Percentiles rank a stretch among this genome's conserved stretches.
These are phyloP conservation scores for Brachionus angularis DNA, from an alignment of 1,140 invertebrate genomes.

Conservation along the genomic window DNA sequence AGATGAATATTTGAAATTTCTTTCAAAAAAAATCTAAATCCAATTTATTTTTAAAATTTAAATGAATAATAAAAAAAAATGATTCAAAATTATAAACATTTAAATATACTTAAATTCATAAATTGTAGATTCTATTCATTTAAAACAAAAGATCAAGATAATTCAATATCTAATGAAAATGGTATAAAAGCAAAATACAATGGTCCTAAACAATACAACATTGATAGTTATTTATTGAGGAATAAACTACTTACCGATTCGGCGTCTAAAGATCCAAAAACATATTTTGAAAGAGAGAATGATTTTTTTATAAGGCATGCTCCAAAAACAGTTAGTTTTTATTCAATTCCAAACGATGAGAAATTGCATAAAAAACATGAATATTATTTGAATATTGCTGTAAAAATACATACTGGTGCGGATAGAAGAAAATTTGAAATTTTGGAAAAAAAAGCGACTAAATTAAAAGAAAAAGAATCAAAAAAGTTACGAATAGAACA, in stretches of 20 bases:
- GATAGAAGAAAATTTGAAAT: not conserved
- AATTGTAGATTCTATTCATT: too few relatives aligned
- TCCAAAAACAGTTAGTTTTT: not conserved
- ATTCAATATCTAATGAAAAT: too few relatives aligned
- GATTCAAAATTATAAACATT: too few relatives aligned
- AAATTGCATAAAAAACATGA: constrained; percentile 24
- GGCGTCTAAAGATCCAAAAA: not conserved
- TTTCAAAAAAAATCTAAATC: too few relatives aligned
- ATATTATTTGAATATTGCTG: constrained; percentile 7
- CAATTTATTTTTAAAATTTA: too few relatives aligned
- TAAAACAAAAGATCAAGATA: too few relatives aligned
- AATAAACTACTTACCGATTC: not conserved
- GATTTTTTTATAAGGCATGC: not conserved
- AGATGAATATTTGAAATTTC: too few relatives aligned
- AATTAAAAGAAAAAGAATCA: too few relatives aligned
- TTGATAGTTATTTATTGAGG: constrained; percentile 14
- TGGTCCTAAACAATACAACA: constrained; percentile 9
- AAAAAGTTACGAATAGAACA: too few relatives aligned
- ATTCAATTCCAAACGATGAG: not conserved
- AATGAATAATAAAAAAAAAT: too few relatives aligned
- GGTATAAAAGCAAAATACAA: too few relatives aligned
- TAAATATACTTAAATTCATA: too few relatives aligned
- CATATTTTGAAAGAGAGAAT: constrained; percentile 7
- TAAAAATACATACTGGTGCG: not conserved
- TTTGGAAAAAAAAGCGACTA: constrained; percentile 9